Evolutionary conservation across 2,797 vertebrate genomes (phyloP), one percentile per base, ranked within the genome.

Genomic region (Cetoscarus ocellatus): DNA sequence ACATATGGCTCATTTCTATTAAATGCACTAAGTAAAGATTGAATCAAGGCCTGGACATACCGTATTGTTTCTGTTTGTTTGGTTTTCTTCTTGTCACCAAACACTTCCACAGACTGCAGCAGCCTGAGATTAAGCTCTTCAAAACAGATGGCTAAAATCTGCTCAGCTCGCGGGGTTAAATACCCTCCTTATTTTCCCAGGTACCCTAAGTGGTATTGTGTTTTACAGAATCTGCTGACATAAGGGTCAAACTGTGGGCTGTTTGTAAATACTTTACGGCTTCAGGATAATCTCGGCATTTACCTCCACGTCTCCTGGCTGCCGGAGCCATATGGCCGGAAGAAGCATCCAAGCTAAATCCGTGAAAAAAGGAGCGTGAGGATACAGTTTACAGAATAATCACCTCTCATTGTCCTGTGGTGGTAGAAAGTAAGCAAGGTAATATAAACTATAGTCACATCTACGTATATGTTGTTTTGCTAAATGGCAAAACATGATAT

Each of bases 121-220:
- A 80, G 65, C 79, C 64, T 69, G 69, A 84, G 82, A 82, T 86
- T 94, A 91, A 93, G 89, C 90, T 85, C 83, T 73, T 91, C 50
- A 88, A 91, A 89, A 88, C 93, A 95, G 92, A 94, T 95, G 90
- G 90, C 82, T 85, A 57, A 90, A 90, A 92, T 93, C 90, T 92
- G 83, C 89, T 92, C 83, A 88, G 66, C 81, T 76, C 61, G 67
- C 13, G 68, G 85, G 88, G 85, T 91, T 93, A 91, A 90, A 89
- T 80, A 86, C 89, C 80, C 76, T 86, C 80, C 91, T 93, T 93
- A 88, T 92, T 92, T 90, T 67, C 77, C 70, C 86, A 93, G 90
- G 92, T 93, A 90, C 77, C 61, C 78, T 86, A 86, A 88, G 88
- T 85, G 71, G 79, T 79, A 70, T 83, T 90, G 82, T 78, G 61